These are phyloP conservation scores for Lepilemur septentrionalis DNA, from an alignment of 2,797 vertebrate genomes.

Conservation along the genomic window DNA sequence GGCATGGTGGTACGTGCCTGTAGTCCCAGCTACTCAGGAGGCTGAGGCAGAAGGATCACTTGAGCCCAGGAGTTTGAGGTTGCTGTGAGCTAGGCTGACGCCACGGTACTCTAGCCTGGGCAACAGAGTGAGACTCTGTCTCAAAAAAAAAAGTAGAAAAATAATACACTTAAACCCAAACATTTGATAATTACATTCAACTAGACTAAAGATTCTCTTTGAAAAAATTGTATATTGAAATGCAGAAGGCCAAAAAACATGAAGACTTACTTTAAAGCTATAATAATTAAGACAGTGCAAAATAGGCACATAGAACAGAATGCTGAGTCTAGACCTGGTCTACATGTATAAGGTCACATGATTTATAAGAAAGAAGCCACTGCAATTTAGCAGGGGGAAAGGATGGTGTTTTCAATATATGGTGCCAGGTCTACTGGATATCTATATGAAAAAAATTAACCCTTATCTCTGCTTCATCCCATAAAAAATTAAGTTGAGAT, in stretches of 20 bases:
- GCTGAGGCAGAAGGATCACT: no score
- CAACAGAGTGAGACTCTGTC: no score
- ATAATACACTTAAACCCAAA: not conserved
- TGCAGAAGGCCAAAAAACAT: not conserved
- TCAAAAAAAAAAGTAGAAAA: not conserved
- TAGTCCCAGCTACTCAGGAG: no score
- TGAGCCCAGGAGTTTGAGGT: no score
- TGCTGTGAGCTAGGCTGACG: no score
- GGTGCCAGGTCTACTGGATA: not conserved
- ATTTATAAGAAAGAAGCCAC: not conserved
- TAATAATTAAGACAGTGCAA: not conserved
- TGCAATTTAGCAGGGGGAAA: not conserved
- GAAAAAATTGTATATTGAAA: not conserved
- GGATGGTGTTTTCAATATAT: not conserved
- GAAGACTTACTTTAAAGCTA: not conserved
- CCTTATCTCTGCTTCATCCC: not conserved
- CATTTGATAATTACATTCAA: not conserved
- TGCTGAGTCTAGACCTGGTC: not conserved
- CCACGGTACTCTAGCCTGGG: no score
- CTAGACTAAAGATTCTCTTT: not conserved
- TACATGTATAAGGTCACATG: not conserved
- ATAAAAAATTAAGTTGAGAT: not conserved
- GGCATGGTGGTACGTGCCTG: no score
- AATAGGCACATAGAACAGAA: not conserved
- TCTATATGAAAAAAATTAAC: not conserved